Evolutionary conservation across 1,140 invertebrate species (phyloP), one percentile per base, ranked within the genome.

Genomic region (Magallana angulata): DNA sequence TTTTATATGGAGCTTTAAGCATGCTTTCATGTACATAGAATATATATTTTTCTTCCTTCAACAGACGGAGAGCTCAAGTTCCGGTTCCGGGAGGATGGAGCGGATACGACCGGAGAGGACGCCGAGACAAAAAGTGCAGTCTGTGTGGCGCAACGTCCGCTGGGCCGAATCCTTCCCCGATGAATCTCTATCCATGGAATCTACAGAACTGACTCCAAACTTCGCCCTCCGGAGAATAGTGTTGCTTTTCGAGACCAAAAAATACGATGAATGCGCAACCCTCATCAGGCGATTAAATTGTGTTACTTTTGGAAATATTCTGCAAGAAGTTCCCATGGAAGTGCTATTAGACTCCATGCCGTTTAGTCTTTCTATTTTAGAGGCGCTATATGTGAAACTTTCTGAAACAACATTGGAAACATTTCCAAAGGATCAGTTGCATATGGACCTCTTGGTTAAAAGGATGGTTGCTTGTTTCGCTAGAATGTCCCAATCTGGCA

Each of bases 261-360:
- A 92, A 85, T 91, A 87, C 59, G 91, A 89, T 9, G 92, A 93
- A 87, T 93, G 92, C 16, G 97, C 97, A 0, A 96, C 96, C 30
- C 96, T 98, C 48, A 96, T 98, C 64, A 96, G 96, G 30, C 95
- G 97, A 82, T 94, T 98, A 8, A 97, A 97, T 16, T 96, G 96
- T 59, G 96, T 96, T 1, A 97, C 97, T 1, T 95, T 98, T 88
- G 96, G 96, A 85, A 96, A 96, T 7, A 97, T 97, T 16, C 87
- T 96, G 16, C 85, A 92, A 64, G 97, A 98, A 89, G 95, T 99
- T 85, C 98, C 98, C 0, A 96, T 98, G 24, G 98, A 98, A 93
- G 95, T 98, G 89, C 96, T 98, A 90, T 96, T 98, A 48, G 98
- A 98, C 90, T 96, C 97, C 4, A 95, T 98, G 94, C 98, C 98